Base-by-base conservation (phyloP, 2,113 vertebrate genomes). In the Hassar affinis region DNA sequence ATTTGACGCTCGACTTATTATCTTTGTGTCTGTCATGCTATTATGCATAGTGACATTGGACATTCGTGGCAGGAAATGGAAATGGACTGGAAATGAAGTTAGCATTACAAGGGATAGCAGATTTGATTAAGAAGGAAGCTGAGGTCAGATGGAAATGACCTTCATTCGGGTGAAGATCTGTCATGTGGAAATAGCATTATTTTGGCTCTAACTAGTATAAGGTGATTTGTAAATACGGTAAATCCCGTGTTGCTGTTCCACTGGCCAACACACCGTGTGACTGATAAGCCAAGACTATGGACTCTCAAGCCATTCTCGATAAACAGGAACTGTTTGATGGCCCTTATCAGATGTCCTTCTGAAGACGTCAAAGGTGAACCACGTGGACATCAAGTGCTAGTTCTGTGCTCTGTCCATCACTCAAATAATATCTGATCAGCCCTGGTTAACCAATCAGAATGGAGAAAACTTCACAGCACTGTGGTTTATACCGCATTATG, bases 51-150 rank as follows among this genome's bases (percentile, higher is more conserved):
- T 51, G 38, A 84, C 86, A 59, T 54, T 7, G 45, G 17, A 22
- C 38, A 86, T 90, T 85, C 79, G 64, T 85, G 35, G 49, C 88
- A 85, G 86, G 88, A 87, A 91, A 89, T 87, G 86, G 88, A 87
- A 91, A 89, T 87, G 27, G 15, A 7, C 51, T 89, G 88, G 88
- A 91, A 90, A 88, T 91, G 85, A 88, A 83, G 89, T 84, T 84
- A 90, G 84, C 51, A 51, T 87, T 91, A 88, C 89, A 88, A 82
- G 87, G 84, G 75, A 88, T 86, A 80, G 85, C 87, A 91, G 89
- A 93, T 92, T 92, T 86, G 89, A 93, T 93, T 92, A 93, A 87
- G 49, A 81, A 83, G 78, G 81, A 88, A 81, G 78, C 52, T 79
- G 88, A 84, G 85, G 78, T 82, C 83, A 77, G 81, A 9, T 77